A percentile compares a stretch with the other conserved stretches of the same genome.
phyloP scores from a whole-genome alignment of 2,113 vertebrate genomes.

The Paramisgurnus dabryanus region DNA sequence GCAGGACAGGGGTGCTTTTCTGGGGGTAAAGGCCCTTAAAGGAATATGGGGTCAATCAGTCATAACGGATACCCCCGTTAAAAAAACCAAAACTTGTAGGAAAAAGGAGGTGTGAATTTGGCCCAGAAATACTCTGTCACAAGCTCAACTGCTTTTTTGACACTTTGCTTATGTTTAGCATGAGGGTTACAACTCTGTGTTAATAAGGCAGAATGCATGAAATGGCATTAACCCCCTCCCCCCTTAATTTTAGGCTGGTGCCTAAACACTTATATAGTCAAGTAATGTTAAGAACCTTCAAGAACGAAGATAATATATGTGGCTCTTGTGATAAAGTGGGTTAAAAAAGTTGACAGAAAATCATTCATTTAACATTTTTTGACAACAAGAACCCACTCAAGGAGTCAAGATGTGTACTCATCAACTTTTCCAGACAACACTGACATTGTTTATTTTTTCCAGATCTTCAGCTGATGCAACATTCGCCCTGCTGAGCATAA shows the following conservation, averaged over 20 bases:
- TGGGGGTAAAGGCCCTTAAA: no score
- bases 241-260: neutral
- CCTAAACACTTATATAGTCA: neutral
- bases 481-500: slow-evolving; percentile 56
- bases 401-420: neutral
- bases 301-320: neutral
- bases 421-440: slow-evolving; percentile 9
- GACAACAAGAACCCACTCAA: neutral
- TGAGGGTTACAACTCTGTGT: no score
- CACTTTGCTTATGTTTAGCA: no score
- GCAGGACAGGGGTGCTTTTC: no score
- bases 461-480: slow-evolving; percentile 69
- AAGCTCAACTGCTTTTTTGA: no score
- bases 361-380: neutral
- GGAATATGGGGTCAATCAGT: no score
- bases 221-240: no score
- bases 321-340: neutral
- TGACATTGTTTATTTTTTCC: slow-evolving; percentile 36
- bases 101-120: no score
- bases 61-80: no score
- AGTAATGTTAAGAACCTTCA: neutral
- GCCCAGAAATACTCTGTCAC: no score
- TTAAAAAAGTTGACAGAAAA: neutral
- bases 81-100: no score
- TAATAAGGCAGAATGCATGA: no score